Evolutionary conservation across 37 sponge, comb jelly and placozoan species (phyloP).

Genomic region (Mnemiopsis leidyi): DNA sequence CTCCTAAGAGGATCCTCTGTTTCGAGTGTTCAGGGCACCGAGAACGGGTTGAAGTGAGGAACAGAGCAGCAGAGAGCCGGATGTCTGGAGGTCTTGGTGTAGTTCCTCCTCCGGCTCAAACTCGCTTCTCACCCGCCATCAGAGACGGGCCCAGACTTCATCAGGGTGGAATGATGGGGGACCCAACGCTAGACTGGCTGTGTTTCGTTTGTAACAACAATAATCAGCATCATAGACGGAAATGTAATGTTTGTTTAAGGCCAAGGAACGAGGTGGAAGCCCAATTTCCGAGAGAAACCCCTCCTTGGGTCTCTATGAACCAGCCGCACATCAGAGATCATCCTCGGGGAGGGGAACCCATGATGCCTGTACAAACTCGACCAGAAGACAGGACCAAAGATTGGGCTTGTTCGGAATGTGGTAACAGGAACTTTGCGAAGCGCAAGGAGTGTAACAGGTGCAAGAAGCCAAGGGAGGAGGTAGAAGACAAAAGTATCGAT

Average conservation of each 20-base stretch:
- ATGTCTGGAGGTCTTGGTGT: background rate
- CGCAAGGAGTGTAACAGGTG: conserved; percentile 36
- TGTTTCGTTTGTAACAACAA: background rate
- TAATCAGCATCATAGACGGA: background rate
- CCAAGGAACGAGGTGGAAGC: background rate
- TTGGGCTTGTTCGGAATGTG: background rate
- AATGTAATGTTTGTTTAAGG: conserved; percentile 13
- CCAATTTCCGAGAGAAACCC: background rate
- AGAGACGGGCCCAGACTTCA: background rate
- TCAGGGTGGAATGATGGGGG: conserved; percentile 8
- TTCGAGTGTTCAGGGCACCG: conserved; percentile 64
- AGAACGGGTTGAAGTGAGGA: conserved; percentile 44
- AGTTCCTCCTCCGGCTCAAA: background rate
- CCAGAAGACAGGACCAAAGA: conserved; percentile 33
- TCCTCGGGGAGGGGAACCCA: background rate
- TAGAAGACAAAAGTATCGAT: conserved; percentile 8
- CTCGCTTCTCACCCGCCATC: background rate
- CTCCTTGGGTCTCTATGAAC: background rate
- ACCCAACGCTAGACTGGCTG: conserved; percentile 31
- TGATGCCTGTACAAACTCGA: too few species aligned
- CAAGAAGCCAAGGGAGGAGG: conserved; percentile 2
- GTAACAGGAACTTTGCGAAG: conserved; percentile 27
- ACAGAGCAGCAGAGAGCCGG: conserved; percentile 27
- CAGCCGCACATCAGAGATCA: background rate
- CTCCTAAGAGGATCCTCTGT: conserved; percentile 26